Evolutionary conservation across 2,797 vertebrate genomes (phyloP).

Genomic region (Sebastes itinus): DNA sequence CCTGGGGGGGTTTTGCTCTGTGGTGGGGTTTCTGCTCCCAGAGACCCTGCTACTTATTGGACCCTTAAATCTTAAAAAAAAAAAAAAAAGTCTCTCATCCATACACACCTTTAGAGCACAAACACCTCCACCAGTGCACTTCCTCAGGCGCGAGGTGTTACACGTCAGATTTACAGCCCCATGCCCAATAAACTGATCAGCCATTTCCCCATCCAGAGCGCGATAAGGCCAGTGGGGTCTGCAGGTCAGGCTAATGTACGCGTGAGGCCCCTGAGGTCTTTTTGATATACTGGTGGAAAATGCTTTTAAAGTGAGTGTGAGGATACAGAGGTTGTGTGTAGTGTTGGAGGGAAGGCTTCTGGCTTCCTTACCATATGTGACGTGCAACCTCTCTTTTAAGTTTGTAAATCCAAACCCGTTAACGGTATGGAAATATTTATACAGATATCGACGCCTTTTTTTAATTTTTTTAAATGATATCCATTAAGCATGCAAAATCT

Average conservation of each 20-base stretch:
- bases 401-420: not conserved
- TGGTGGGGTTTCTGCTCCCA: constrained; percentile 43
- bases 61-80: constrained; percentile 76
- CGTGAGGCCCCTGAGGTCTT: constrained; percentile 56
- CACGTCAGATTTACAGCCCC: constrained; percentile 74
- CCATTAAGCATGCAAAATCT: not conserved
- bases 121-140: constrained; percentile 58
- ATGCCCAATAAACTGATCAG: constrained; percentile 72
- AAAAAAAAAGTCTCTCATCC: constrained; percentile 51
- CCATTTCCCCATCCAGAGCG: constrained; percentile 62
- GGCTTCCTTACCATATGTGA: constrained; percentile 25
- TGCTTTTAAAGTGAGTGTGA: constrained; percentile 72
- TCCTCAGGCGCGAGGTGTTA: constrained; percentile 62
- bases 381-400: not conserved
- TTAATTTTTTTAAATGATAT: not conserved
- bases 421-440: not conserved
- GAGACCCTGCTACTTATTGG: constrained; percentile 72
- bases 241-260: constrained; percentile 72
- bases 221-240: constrained; percentile 54
- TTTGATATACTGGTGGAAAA: constrained; percentile 66
- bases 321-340: constrained; percentile 50
- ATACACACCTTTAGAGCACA: constrained; percentile 49
- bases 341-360: constrained; percentile 38
- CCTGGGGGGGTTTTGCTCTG: constrained; percentile 30
- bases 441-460: not conserved